These are phyloP conservation scores for Campylorhamphus procurvoides DNA, from an alignment of 2,113 vertebrate genomes.

Conservation along the genomic window DNA sequence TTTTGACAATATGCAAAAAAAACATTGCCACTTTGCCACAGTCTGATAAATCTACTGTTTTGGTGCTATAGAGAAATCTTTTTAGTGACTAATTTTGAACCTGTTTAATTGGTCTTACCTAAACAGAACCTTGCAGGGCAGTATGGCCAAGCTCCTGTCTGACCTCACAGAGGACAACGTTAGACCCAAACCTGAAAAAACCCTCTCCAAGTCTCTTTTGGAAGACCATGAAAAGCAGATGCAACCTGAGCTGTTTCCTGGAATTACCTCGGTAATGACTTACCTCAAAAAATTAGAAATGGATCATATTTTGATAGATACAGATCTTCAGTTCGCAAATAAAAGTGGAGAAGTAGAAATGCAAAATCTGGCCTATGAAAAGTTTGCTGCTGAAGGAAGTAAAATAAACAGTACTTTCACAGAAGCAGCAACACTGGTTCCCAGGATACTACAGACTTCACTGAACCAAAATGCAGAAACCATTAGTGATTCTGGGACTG, in stretches of 20 bases:
- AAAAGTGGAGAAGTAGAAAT: background rate
- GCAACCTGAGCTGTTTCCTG: conserved; percentile 42
- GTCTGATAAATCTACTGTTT: background rate
- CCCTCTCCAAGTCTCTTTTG: conserved; percentile 77
- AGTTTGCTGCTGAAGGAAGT: background rate
- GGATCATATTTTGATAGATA: conserved; percentile 15
- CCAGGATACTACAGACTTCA: background rate
- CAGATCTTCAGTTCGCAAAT: background rate
- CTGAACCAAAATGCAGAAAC: conserved; percentile 32
- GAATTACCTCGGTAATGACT: conserved; percentile 74
- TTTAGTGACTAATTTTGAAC: background rate
- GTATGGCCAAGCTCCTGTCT: conserved; percentile 76
- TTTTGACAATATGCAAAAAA: background rate
- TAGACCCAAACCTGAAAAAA: conserved; percentile 59
- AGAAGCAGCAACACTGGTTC: background rate
- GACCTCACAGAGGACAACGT: conserved; percentile 71
- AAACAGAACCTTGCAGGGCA: conserved; percentile 80
- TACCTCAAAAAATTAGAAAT: conserved; percentile 80
- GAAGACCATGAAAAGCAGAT: conserved; percentile 78
- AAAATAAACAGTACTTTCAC: background rate
- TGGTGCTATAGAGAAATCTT: background rate
- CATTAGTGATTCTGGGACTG: conserved; percentile 51
- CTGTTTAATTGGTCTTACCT: conserved; percentile 33
- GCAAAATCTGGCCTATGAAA: background rate
- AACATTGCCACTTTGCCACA: background rate